A percentile compares a stretch with the other conserved stretches of the same genome.
Evolutionary conservation across 2,113 vertebrate genomes (phyloP).

Genomic region (Pangasianodon hypophthalmus): DNA sequence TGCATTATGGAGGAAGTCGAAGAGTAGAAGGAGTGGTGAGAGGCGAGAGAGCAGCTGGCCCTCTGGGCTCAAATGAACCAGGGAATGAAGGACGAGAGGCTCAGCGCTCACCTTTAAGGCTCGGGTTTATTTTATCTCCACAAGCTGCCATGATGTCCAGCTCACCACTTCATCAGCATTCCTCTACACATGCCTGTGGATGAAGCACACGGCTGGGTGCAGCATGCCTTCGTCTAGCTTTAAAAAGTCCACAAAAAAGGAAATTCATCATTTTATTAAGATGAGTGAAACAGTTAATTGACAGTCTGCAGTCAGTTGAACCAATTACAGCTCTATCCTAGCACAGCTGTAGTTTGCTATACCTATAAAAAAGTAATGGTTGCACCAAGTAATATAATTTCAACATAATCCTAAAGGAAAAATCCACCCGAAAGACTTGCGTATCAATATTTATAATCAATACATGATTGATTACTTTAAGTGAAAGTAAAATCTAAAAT

Average conservation of each 20-base stretch:
- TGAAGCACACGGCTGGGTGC: background rate
- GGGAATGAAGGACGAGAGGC: conserved; percentile 39
- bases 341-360: background rate
- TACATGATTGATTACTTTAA: background rate
- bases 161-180: conserved; percentile 42
- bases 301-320: background rate
- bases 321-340: background rate
- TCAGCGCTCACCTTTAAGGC: conserved; percentile 38
- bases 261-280: background rate
- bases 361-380: background rate
- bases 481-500: too few relatives aligned
- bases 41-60: conserved; percentile 9
- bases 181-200: conserved; percentile 24
- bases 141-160: conserved; percentile 21
- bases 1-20: conserved; percentile 47
- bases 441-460: background rate
- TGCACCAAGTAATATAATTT: background rate
- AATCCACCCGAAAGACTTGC: background rate
- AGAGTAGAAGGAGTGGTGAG: conserved; percentile 3
- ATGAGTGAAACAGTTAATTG: background rate
- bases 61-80: conserved; percentile 32
- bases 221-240: background rate
- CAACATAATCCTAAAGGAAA: background rate
- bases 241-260: background rate
- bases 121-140: conserved; percentile 46